phyloP scores from a whole-genome alignment of 2,888 invertebrate genomes.

The Drosophila stalkeri region DNA sequence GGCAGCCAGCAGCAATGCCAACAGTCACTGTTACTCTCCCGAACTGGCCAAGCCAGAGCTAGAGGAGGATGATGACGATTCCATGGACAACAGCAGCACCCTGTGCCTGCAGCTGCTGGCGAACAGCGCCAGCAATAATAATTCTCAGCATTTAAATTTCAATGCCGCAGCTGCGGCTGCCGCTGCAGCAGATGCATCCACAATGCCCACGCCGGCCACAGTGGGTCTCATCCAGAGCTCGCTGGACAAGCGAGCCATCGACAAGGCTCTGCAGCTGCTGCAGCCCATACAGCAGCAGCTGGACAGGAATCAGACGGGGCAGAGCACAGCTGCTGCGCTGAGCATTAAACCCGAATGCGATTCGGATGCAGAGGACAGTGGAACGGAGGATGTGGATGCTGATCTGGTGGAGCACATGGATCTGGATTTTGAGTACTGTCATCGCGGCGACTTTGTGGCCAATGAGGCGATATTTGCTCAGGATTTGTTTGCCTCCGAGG shows the following conservation, averaged over 20 bases:
- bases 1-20: conserved; percentile 49
- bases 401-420: conserved; percentile 74
- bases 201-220: conserved; percentile 85
- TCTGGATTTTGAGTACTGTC: conserved; percentile 73
- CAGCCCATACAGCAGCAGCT: conserved; percentile 83
- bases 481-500: conserved; percentile 88
- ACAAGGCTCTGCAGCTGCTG: conserved; percentile 90
- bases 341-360: conserved; percentile 81
- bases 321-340: conserved; percentile 25
- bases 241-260: conserved; percentile 88
- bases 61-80: conserved; percentile 82
- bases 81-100: conserved; percentile 83
- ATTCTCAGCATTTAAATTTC: conserved; percentile 81
- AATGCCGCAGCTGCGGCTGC: conserved; percentile 67
- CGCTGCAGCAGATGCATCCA: conserved; percentile 46
- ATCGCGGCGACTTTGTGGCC: conserved; percentile 71
- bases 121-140: conserved; percentile 78
- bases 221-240: conserved; percentile 87
- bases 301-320: conserved; percentile 63
- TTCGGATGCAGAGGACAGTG: conserved; percentile 79
- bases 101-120: conserved; percentile 79
- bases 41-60: conserved; percentile 77
- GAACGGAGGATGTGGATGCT: conserved; percentile 68
- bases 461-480: conserved; percentile 86
- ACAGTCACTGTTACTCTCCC: conserved; percentile 77